Percentiles rank a stretch among this genome's conserved stretches.
Evolutionary conservation across 2,888 invertebrate species (phyloP).

Genomic region (Sisyra terminalis): DNA sequence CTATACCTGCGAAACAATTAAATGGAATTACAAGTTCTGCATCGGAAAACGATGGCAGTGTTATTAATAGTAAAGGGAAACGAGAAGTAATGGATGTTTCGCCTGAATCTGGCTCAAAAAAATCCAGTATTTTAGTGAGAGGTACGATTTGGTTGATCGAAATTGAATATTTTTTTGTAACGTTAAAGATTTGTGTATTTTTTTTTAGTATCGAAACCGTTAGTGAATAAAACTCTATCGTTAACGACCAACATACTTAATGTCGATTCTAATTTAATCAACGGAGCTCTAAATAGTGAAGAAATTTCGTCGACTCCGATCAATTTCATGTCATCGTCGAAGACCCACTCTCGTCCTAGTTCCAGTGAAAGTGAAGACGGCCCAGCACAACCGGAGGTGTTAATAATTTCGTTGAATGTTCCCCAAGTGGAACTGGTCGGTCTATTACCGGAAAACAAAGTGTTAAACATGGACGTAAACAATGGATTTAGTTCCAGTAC

Average conservation of each 20-base stretch:
- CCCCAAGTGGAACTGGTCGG: conserved; percentile 25
- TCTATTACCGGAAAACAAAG: conserved; percentile 40
- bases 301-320: background rate
- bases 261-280: background rate
- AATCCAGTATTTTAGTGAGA: conserved; percentile 24
- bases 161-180: too few relatives aligned
- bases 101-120: conserved; percentile 20
- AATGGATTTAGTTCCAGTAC: conserved; percentile 13
- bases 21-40: conserved; percentile 12
- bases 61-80: conserved; percentile 5
- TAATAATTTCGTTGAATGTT: conserved; percentile 47
- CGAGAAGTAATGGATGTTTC: conserved; percentile 13
- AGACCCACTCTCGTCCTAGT: conserved; percentile 4
- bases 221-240: conserved; percentile 12
- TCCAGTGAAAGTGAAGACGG: conserved; percentile 6
- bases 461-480: conserved; percentile 31
- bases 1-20: conserved; percentile 19
- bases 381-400: conserved; percentile 31
- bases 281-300: background rate
- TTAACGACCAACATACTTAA: conserved; percentile 8
- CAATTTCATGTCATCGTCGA: background rate
- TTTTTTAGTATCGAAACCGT: conserved; percentile 14
- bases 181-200: too few relatives aligned
- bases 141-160: too few relatives aligned
- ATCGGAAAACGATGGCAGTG: conserved; percentile 1